Evolutionary conservation across 1,140 invertebrate genomes (phyloP), one percentile per base, ranked within the genome.

Genomic region (Manduca sexta): DNA sequence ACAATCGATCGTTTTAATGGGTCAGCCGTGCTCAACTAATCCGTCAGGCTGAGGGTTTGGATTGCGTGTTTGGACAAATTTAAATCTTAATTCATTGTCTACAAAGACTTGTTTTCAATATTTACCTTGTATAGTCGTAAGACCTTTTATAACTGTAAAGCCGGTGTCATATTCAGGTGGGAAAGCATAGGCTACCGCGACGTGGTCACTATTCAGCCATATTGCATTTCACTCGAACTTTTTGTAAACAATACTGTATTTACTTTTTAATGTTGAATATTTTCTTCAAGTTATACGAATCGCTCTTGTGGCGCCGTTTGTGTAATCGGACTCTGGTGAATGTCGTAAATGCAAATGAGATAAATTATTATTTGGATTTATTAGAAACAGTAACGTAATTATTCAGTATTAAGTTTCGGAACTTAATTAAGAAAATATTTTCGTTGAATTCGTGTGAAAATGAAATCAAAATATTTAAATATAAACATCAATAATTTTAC

Each of bases 1-100:
- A 84, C 79, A 83, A 84, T 84, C 81, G 81, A 84, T 84, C 72
- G 81, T 78, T 80, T 81, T 81, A 81, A 84, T 84, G 78, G 81
- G 81, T 84, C 79, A 82, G 62, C 63, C 79, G 70, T 64, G 78
- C 75, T 72, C 73, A 64, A 70, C 63, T 83, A 80, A 83, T 80
- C 78, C 78, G 64, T 67, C 71, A 57, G 48, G 51, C 67, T 62
- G 66, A 66, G 76, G 78, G 69, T 70, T 74, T 64, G 55, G 38
- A 59, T 46, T 56, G 30, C 31, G 40, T 29, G 52, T 61, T 64
- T 61, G 60, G 44, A 42, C 56, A 67, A 77, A 67, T 63, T 64
- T 75, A 64, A 65, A 50, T 74, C 73, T 56, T 82, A 82, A 74
- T 63, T 46, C 41, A 43, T 56, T 48, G 34, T 40, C 35, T 6